These are phyloP conservation scores for Hemibagrus guttatus DNA, from an alignment of 2,797 vertebrate species.

Conservation along the genomic window DNA sequence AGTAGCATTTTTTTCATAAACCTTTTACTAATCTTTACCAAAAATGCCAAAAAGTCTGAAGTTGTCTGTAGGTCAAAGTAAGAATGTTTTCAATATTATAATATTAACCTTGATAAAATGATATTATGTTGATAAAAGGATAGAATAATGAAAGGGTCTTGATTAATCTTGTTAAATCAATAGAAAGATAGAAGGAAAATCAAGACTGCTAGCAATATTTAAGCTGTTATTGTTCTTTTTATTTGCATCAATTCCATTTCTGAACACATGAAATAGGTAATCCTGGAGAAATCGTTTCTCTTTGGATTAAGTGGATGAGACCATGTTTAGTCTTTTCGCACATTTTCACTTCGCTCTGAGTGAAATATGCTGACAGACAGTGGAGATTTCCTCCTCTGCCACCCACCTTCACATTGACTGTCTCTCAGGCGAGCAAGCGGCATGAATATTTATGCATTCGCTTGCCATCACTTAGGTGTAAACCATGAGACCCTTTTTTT, in stretches of 20 bases:
- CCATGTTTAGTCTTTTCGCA: conserved; percentile 45
- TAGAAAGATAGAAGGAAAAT: background rate
- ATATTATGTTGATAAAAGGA: background rate
- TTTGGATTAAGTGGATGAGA: conserved; percentile 40
- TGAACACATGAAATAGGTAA: conserved; percentile 47
- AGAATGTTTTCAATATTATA: background rate
- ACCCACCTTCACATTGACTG: conserved; percentile 61
- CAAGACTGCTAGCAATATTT: conserved; percentile 5
- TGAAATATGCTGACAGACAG: conserved; percentile 71
- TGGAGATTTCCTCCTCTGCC: conserved; percentile 68
- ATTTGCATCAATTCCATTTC: background rate
- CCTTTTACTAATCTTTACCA: background rate
- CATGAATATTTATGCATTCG: conserved; percentile 69
- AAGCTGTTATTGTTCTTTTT: conserved; percentile 14
- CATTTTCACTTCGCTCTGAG: conserved; percentile 41
- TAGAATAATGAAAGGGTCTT: background rate
- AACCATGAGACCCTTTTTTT: conserved; percentile 62
- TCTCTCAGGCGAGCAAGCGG: conserved; percentile 58
- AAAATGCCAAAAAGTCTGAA: background rate
- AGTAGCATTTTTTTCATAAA: background rate
- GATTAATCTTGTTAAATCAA: conserved; percentile 12
- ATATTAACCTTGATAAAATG: background rate
- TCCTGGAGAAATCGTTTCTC: conserved; percentile 40
- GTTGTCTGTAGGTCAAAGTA: background rate
- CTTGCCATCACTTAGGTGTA: conserved; percentile 55